Evolutionary conservation across 2,113 vertebrate genomes (phyloP), one percentile per base, ranked within the genome.

Genomic region (Rostratula benghalensis): DNA sequence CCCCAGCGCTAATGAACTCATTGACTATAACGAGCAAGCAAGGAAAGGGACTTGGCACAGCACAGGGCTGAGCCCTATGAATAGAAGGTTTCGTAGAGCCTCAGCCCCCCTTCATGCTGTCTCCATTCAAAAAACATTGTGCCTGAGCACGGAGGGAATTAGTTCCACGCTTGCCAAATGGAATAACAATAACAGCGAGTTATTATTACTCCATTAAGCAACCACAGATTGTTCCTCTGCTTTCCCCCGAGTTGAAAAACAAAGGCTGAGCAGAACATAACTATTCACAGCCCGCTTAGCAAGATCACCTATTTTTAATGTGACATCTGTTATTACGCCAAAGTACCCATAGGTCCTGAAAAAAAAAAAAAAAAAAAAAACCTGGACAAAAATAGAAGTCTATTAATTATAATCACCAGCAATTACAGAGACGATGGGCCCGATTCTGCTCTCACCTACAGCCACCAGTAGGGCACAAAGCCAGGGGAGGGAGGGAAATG

Each of bases 231-330:
- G 31, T 59, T 89, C 28, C n/a, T 80, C 46, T 83, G 53, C 54
- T 81, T 60, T 70, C 37, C 70, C 57, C 70, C 48, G 25, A 18
- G 68, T 46, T 65, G n/a, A 57, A 70, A 73, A 76, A 48, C 80
- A 85, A 84, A 95, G 63, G 48, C 53, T 59, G 70, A 90, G 11
- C 39, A 80, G 78, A 82, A 50, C 22, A 17, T 7, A 41, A 23
- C 75, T 41, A 9, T 56, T 86, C 89, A 9, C 89, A 65, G 73
- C 27, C 87, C 57, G 48, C 33, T 89, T 51, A 86, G 91, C 5
- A 14, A 78, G 86, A 80, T 48, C 57, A 37, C 54, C 60, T 77
- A 43, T 87, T 95, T 95, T 95, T 86, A 86, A 70, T 54, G 69
- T 0, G 37, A 71, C 85, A 61, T 48, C 74, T 90, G 77, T 59